These are phyloP conservation scores for Zosterops lateralis DNA, from an alignment of 2,113 vertebrate genomes.

Conservation along the genomic window DNA sequence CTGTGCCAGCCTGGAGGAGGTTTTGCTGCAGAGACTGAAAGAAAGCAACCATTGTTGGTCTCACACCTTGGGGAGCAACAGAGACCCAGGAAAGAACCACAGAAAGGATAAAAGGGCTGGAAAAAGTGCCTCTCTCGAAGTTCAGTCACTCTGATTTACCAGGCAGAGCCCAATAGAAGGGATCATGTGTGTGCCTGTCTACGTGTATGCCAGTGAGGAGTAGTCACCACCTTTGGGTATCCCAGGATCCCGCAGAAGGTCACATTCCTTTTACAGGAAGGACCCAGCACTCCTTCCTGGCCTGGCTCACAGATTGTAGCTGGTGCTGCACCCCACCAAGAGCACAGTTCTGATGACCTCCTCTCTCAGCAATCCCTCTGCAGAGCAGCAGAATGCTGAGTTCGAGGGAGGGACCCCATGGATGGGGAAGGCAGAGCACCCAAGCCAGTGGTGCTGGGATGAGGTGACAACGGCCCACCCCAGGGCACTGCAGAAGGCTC, in stretches of 20 bases:
- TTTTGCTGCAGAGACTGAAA: neutral
- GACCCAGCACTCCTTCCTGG: neutral
- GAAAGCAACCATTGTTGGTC: accelerated
- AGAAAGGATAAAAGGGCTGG: neutral
- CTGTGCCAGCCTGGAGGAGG: neutral
- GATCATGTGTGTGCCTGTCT: neutral
- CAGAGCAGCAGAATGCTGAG: accelerated
- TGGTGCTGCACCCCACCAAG: neutral
- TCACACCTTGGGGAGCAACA: neutral
- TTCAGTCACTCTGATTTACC: neutral
- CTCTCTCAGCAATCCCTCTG: neutral
- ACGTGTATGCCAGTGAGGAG: accelerated
- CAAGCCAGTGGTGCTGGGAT: neutral
- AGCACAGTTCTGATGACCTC: neutral
- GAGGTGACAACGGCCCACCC: neutral
- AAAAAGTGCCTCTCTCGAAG: neutral
- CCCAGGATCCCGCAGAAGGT: accelerated
- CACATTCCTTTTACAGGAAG: neutral
- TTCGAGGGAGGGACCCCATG: neutral
- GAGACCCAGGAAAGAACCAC: accelerated
- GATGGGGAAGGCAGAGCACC: accelerated
- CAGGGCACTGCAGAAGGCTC: neutral
- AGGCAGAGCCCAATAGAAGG: neutral
- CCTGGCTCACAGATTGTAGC: too few relatives aligned
- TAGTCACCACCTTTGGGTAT: neutral